Conservation (phyloP, 2,113 vertebrate genomes). For the Stercorarius parasiticus region DNA sequence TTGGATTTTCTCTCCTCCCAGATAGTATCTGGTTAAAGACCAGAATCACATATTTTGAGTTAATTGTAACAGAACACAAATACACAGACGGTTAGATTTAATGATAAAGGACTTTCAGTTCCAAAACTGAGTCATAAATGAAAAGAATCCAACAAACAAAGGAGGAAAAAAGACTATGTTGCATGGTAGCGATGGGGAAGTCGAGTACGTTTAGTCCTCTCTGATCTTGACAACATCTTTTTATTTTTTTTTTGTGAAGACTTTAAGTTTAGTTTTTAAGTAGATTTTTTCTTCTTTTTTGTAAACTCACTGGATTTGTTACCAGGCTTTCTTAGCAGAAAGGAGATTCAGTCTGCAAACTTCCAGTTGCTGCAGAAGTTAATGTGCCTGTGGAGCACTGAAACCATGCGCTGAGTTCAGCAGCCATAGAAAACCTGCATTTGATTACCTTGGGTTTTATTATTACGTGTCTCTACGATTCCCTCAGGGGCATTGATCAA, state of each 20-base stretch:
- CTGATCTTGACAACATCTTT: not conserved
- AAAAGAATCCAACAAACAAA: not conserved
- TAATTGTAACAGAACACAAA: conserved; percentile 33
- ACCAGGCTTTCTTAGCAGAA: not conserved
- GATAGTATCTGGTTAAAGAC: conserved; percentile 10
- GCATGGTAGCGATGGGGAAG: not conserved
- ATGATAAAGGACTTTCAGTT: conserved; percentile 6
- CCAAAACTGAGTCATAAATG: conserved; percentile 29
- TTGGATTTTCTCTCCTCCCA: conserved; percentile 11
- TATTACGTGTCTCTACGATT: not conserved
- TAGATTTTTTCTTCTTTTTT: not conserved
- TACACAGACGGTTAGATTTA: not conserved
- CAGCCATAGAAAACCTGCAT: not conserved
- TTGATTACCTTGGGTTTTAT: not conserved
- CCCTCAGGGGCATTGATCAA: not conserved
- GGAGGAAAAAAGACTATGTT: not conserved
- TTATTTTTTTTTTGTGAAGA: not conserved
- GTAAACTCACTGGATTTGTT: not conserved
- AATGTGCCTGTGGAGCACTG: not conserved
- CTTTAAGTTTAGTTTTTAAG: not conserved
- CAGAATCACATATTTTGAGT: not conserved
- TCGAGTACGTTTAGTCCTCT: not conserved
- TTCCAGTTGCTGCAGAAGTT: not conserved
- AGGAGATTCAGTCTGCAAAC: not conserved
- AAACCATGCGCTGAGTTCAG: not conserved